phyloP scores from a whole-genome alignment of 2,888 invertebrate genomes.

The Clitarchus hookeri region DNA sequence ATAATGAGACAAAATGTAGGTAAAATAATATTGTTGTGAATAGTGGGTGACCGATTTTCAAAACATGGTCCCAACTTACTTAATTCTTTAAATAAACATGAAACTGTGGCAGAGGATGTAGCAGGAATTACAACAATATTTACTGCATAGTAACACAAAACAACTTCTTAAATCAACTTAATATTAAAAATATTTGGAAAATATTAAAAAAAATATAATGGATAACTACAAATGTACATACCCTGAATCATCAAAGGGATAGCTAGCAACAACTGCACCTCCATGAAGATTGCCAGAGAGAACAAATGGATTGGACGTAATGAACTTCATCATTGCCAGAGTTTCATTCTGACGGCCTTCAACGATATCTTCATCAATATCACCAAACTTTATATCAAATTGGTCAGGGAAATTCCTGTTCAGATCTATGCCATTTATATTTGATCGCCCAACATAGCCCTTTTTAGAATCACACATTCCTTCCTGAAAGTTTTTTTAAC shows the following conservation, averaged over 20 bases:
- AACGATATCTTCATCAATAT: conserved; percentile 45
- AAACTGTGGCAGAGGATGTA: too few relatives aligned
- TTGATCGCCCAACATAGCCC: conserved; percentile 74
- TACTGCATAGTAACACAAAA: too few relatives aligned
- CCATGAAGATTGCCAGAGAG: conserved; percentile 94
- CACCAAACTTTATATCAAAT: conserved; percentile 59
- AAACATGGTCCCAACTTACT: too few relatives aligned
- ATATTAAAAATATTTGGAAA: too few relatives aligned
- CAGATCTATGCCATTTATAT: conserved; percentile 79
- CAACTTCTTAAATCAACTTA: too few relatives aligned
- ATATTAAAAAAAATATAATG: too few relatives aligned
- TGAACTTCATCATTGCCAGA: conserved; percentile 86
- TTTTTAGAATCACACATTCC: conserved; percentile 75
- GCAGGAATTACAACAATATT: too few relatives aligned
- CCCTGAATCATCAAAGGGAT: conserved; percentile 91
- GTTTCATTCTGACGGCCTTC: conserved; percentile 83
- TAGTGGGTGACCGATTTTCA: too few relatives aligned
- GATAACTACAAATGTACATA: conserved; percentile 52
- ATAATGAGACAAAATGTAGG: too few relatives aligned
- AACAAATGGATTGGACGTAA: conserved; percentile 83
- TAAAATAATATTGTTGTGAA: too few relatives aligned
- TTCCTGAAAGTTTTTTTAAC: conserved; percentile 62
- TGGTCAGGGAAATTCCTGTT: conserved; percentile 95
- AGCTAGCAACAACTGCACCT: conserved; percentile 97
- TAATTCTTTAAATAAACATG: too few relatives aligned